phyloP scores from a whole-genome alignment of 2,888 invertebrate genomes.

The Platynereis dumerilii region DNA sequence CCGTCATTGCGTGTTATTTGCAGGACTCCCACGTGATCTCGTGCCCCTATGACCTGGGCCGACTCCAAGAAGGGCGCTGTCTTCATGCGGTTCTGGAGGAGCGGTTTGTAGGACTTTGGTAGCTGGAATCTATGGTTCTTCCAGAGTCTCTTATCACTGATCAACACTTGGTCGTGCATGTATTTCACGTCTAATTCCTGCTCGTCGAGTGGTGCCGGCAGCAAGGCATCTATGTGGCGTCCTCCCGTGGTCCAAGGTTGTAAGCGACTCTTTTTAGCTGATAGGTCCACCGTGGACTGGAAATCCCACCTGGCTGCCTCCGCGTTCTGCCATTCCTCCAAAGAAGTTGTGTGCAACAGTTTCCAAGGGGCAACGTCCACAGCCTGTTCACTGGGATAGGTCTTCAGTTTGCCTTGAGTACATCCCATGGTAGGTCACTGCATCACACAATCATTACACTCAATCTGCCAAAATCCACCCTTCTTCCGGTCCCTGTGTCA shows the following conservation, averaged over 20 bases:
- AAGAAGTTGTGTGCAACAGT: neutral
- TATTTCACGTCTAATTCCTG: conserved; percentile 7
- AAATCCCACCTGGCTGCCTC: conserved; percentile 6
- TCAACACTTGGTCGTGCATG: neutral
- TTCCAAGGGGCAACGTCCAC: conserved; percentile 5
- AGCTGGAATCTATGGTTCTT: conserved; percentile 5
- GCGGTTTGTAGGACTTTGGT: neutral
- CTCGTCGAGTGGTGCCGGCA: neutral
- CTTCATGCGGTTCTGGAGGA: neutral
- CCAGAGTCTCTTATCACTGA: conserved; percentile 3
- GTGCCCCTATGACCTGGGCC: neutral
- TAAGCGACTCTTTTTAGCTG: conserved; percentile 1
- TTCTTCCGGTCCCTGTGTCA: no score
- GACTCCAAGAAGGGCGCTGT: conserved; percentile 1
- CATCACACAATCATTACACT: neutral
- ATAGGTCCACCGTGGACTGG: neutral
- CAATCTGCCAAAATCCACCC: no score
- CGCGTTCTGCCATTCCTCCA: neutral
- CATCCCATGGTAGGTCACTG: neutral
- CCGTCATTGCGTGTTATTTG: neutral
- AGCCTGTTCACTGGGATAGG: neutral
- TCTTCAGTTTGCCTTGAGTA: neutral
- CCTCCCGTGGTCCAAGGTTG: conserved; percentile 3
- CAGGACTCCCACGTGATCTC: neutral
- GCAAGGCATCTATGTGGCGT: neutral